Evolutionary conservation across 2,888 invertebrate genomes (phyloP).

Genomic region (Limnephilus auricula): DNA sequence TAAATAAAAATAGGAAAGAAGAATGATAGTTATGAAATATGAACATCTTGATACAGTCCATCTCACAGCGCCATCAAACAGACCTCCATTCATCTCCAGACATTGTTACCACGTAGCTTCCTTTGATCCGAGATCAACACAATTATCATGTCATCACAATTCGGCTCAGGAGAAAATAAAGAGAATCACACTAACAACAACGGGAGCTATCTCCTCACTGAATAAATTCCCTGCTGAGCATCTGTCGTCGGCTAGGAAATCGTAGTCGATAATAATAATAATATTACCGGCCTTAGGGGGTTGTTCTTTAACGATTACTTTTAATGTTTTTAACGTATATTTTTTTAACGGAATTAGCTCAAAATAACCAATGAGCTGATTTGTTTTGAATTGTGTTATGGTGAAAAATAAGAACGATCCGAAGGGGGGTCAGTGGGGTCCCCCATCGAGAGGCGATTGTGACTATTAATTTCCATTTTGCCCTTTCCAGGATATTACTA

Average conservation of each 20-base stretch:
- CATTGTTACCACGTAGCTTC: constrained; percentile 42
- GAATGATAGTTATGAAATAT: not conserved
- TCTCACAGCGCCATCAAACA: constrained; percentile 44
- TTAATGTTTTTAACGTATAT: not conserved
- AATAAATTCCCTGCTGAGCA: constrained; percentile 29
- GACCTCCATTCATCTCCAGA: constrained; percentile 18
- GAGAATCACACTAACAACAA: constrained; percentile 31
- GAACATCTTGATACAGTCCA: constrained; percentile 40
- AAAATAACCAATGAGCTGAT: too few relatives aligned
- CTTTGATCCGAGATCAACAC: constrained; percentile 43
- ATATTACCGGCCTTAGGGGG: not conserved
- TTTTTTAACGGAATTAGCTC: too few relatives aligned
- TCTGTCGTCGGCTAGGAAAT: constrained; percentile 27
- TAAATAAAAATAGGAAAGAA: constrained; percentile 9
- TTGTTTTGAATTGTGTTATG: too few relatives aligned
- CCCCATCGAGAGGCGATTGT: too few relatives aligned
- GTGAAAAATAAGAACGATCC: too few relatives aligned
- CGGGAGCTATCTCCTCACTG: constrained; percentile 7
- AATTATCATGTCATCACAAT: constrained; percentile 53
- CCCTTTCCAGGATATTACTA: too few relatives aligned
- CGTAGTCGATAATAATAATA: not conserved
- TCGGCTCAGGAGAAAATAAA: constrained; percentile 34
- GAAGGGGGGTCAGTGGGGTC: too few relatives aligned
- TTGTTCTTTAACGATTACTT: not conserved
- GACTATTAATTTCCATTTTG: too few relatives aligned